phyloP scores from a whole-genome alignment of 2,797 vertebrate genomes.

The Coracias cyanogaster region DNA sequence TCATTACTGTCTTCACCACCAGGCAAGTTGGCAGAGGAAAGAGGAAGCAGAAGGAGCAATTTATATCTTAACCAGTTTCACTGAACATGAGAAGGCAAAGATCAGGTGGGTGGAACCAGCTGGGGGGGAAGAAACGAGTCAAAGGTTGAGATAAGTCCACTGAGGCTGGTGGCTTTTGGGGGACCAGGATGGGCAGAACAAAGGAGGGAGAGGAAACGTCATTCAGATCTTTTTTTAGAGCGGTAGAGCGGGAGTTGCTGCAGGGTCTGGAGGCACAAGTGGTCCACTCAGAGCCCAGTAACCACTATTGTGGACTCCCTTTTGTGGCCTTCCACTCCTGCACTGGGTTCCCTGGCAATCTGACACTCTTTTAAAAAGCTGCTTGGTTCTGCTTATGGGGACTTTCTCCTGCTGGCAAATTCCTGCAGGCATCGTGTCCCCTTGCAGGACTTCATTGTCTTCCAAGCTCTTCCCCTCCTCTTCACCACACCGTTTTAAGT shows the following conservation, averaged over 20 bases:
- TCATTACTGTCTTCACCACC: neutral
- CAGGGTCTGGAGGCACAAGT: neutral
- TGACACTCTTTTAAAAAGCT: neutral
- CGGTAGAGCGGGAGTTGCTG: neutral
- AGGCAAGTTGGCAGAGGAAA: neutral
- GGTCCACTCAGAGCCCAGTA: neutral
- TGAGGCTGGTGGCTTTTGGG: neutral
- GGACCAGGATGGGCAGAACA: too few species aligned
- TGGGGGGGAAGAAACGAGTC: neutral
- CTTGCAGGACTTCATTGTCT: neutral
- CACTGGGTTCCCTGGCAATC: neutral
- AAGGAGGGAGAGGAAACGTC: neutral
- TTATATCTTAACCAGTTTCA: neutral
- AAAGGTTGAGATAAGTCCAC: neutral
- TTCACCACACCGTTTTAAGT: neutral
- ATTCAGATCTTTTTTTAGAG: neutral
- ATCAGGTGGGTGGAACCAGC: neutral
- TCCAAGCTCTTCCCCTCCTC: neutral
- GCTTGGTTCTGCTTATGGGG: neutral
- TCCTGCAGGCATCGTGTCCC: neutral
- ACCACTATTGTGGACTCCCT: neutral
- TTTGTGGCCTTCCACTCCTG: neutral
- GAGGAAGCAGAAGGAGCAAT: neutral
- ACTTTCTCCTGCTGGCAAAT: neutral
- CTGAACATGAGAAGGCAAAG: neutral